These are phyloP conservation scores for Ischnura elegans DNA, from an alignment of 2,888 invertebrate genomes.

Conservation along the genomic window DNA sequence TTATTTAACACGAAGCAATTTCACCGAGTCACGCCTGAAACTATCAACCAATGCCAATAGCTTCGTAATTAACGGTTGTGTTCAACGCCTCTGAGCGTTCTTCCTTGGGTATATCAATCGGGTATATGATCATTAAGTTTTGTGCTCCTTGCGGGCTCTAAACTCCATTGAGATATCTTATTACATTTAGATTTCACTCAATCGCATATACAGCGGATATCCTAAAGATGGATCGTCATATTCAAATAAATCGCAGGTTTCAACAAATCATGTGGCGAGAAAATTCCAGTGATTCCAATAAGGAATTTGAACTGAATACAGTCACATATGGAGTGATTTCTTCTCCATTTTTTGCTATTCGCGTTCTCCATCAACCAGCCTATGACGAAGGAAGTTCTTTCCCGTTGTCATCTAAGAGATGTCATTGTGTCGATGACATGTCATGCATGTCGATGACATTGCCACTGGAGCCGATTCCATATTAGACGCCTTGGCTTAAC, in stretches of 20 bases:
- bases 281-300: not conserved
- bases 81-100: not conserved
- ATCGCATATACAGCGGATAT: not conserved
- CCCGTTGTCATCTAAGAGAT: not conserved
- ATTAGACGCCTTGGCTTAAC: not conserved
- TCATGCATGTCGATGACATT: not conserved
- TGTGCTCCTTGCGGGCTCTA: not conserved
- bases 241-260: not conserved
- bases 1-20: no score
- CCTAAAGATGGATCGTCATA: slow-evolving; percentile 1
- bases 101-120: not conserved
- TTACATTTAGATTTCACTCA: not conserved
- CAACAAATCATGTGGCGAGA: not conserved
- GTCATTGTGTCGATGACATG: no score
- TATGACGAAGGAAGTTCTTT: not conserved
- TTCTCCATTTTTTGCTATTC: not conserved
- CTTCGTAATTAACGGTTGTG: not conserved
- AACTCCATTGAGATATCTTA: not conserved
- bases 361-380: not conserved
- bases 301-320: not conserved
- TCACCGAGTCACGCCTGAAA: not conserved
- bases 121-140: not conserved
- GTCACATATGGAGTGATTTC: not conserved
- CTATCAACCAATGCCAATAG: not conserved
- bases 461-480: not conserved